These are phyloP conservation scores for Cynodonichthys magdalenae DNA, from an alignment of 2,797 vertebrate genomes.

Conservation along the genomic window DNA sequence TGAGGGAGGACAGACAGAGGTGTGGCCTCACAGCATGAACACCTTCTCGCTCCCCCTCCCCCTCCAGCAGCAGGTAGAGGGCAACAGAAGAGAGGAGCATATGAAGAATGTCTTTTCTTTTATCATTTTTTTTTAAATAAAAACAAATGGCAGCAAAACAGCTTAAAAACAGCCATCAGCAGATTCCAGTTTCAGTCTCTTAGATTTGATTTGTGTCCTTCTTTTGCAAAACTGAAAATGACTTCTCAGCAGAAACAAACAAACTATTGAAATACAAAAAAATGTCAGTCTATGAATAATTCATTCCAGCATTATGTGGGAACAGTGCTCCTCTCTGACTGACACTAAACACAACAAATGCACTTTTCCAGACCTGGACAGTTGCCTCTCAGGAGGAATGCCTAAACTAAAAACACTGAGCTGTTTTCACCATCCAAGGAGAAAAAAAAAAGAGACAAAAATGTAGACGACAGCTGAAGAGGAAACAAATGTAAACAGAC, in stretches of 20 bases:
- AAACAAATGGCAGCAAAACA: slow-evolving; percentile 2
- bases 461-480: background rate
- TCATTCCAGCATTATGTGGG: slow-evolving; percentile 51
- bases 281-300: slow-evolving; percentile 71
- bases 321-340: slow-evolving; percentile 32
- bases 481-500: background rate
- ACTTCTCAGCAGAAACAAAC: slow-evolving; percentile 43
- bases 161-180: background rate
- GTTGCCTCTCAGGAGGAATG: background rate
- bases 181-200: background rate
- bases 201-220: slow-evolving; percentile 7
- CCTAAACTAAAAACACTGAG: slow-evolving; percentile 6
- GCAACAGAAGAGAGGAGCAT: slow-evolving; percentile 16
- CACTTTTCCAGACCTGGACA: slow-evolving; percentile 16
- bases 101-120: slow-evolving; percentile 18
- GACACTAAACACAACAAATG: slow-evolving; percentile 20
- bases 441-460: background rate
- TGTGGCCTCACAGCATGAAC: slow-evolving; percentile 62
- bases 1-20: slow-evolving; percentile 55
- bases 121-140: slow-evolving; percentile 25
- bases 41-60: slow-evolving; percentile 57
- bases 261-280: slow-evolving; percentile 38
- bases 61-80: slow-evolving; percentile 63
- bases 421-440: background rate
- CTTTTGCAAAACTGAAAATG: slow-evolving; percentile 17